Conservation (phyloP, 2,888 invertebrate genomes). For the Synanthedon myopaeformis region DNA sequence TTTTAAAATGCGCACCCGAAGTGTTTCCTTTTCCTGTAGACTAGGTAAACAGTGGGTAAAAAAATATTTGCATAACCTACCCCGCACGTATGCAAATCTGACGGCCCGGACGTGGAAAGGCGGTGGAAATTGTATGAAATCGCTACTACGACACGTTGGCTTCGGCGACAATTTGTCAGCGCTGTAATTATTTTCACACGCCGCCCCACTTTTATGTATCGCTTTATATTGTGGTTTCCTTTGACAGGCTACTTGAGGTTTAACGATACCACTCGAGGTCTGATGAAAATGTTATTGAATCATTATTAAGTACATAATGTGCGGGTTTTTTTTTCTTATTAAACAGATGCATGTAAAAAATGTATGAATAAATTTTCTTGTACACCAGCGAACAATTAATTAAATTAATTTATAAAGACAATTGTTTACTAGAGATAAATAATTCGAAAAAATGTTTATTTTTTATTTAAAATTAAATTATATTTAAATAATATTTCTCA, state of each 20-base stretch:
- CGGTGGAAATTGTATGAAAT: constrained; percentile 69
- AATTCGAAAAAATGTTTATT: no score
- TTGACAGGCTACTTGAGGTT: neutral
- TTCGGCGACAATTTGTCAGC: constrained; percentile 66
- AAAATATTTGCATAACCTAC: constrained; percentile 66
- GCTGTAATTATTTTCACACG: constrained; percentile 60
- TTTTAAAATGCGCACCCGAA: constrained; percentile 61
- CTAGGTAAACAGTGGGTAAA: constrained; percentile 58
- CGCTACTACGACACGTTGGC: constrained; percentile 57
- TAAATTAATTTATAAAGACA: no score
- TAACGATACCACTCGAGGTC: no score
- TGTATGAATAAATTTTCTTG: no score
- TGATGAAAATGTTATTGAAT: no score
- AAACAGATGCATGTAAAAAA: no score
- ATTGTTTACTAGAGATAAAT: no score
- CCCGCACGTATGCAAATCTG: constrained; percentile 61
- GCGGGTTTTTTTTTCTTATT: no score
- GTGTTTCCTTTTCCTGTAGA: constrained; percentile 58
- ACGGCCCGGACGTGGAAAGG: constrained; percentile 51
- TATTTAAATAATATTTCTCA: no score
- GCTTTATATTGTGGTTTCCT: constrained; percentile 3
- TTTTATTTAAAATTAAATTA: no score
- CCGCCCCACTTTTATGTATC: constrained; percentile 29
- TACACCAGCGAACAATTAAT: no score
- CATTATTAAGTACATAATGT: no score